A percentile compares a stretch with the other conserved stretches of the same genome.
Conservation (phyloP, 1,140 invertebrate species). For the Daktulosphaira vitifoliae region DNA sequence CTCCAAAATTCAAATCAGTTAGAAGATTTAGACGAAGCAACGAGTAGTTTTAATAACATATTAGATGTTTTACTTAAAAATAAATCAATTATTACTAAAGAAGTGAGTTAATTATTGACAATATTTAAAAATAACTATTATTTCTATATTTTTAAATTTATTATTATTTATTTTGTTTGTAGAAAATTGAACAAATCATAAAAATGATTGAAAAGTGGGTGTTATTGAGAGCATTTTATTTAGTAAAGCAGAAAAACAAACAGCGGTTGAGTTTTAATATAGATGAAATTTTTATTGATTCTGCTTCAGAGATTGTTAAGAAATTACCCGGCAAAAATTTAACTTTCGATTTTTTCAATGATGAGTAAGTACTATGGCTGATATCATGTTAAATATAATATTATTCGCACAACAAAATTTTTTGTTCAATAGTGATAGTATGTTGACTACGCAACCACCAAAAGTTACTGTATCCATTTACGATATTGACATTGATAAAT, state of each 20-base stretch:
- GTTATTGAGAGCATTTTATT: slow-evolving; percentile 7
- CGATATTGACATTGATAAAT: slow-evolving; percentile 22
- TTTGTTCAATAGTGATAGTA: no score
- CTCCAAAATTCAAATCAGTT: slow-evolving; percentile 7
- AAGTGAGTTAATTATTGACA: no score
- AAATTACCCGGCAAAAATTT: background rate
- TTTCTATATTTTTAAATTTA: no score
- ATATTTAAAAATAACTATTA: no score
- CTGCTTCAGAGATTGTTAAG: background rate
- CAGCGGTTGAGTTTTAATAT: no score
- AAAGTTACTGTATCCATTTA: slow-evolving; percentile 17
- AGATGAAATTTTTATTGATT: background rate
- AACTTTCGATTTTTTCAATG: background rate
- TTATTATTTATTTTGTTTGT: no score
- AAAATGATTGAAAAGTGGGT: slow-evolving; percentile 19
- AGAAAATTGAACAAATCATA: slow-evolving; percentile 17
- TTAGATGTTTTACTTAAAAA: slow-evolving; percentile 15
- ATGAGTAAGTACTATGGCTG: slow-evolving; percentile 1
- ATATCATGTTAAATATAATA: background rate
- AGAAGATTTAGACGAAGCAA: slow-evolving; percentile 6
- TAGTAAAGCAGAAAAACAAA: slow-evolving; percentile 12
- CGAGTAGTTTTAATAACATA: slow-evolving; percentile 13
- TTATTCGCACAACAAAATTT: no score
- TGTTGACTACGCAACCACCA: background rate
- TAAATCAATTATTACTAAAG: slow-evolving; percentile 3